Percentiles rank a stretch among this genome's conserved stretches.
Evolutionary conservation across 2,888 invertebrate genomes (phyloP).

Genomic region (Heterodera filipjevi): DNA sequence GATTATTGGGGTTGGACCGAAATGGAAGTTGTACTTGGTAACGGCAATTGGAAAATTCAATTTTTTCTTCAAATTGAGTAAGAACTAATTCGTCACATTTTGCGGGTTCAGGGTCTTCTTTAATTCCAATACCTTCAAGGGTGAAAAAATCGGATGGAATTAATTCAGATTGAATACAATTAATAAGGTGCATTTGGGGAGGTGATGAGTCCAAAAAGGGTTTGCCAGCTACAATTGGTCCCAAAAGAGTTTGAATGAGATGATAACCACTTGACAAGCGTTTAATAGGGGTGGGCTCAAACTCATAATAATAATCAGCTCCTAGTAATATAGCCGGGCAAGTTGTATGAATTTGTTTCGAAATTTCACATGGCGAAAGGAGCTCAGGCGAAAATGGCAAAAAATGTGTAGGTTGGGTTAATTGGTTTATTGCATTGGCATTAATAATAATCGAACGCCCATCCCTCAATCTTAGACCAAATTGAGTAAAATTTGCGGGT

Average conservation of each 20-base stretch:
- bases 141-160: not conserved
- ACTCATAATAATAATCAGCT: not conserved
- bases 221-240: not conserved
- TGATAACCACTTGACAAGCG: not conserved
- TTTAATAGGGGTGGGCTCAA: not conserved
- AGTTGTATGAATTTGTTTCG: not conserved
- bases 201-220: too few species aligned
- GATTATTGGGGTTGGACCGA: not conserved
- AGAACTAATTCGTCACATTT: not conserved
- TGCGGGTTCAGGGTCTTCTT: not conserved
- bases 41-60: not conserved
- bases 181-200: not conserved
- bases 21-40: conserved; percentile 10
- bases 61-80: not conserved
- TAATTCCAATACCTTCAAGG: not conserved
- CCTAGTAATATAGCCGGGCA: not conserved
- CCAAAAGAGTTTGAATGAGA: not conserved
- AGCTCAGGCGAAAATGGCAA: not conserved
- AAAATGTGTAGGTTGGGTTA: not conserved
- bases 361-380: not conserved
- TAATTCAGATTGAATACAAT: not conserved
- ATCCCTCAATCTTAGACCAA: not conserved
- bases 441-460: not conserved
- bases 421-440: not conserved
- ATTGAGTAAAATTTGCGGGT: not conserved